Evolutionary conservation across 2,888 invertebrate species (phyloP).

Genomic region (Ecliptopera silaceata): DNA sequence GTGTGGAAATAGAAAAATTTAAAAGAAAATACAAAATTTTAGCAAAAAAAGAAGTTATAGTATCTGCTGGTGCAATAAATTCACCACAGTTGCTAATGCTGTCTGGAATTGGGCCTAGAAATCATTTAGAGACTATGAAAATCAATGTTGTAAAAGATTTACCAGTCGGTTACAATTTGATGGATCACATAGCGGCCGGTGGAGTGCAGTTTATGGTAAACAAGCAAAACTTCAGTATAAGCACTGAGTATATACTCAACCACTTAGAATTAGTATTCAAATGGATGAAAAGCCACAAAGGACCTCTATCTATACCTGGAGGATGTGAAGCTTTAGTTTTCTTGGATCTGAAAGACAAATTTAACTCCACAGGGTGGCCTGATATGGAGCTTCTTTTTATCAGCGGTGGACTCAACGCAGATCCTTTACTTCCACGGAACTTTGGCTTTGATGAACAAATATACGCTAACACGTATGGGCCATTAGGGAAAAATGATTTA

Average conservation of each 20-base stretch:
- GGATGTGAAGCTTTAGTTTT: constrained; percentile 87
- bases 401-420: constrained; percentile 78
- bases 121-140: constrained; percentile 80
- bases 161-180: constrained; percentile 86
- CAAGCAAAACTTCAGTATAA: constrained; percentile 58
- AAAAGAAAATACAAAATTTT: constrained; percentile 77
- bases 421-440: constrained; percentile 71
- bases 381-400: constrained; percentile 86
- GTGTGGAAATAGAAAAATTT: constrained; percentile 83
- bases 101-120: constrained; percentile 88
- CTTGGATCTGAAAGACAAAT: constrained; percentile 83
- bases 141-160: constrained; percentile 82
- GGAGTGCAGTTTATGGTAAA: constrained; percentile 83
- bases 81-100: constrained; percentile 91
- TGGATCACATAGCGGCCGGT: constrained; percentile 87
- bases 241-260: constrained; percentile 63
- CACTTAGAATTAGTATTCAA: constrained; percentile 74
- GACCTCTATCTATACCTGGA: constrained; percentile 85
- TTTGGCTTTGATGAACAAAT: constrained; percentile 81
- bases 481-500: constrained; percentile 64
- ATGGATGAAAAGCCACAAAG: constrained; percentile 79
- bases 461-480: constrained; percentile 64
- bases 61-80: constrained; percentile 90
- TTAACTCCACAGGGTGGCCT: constrained; percentile 81
- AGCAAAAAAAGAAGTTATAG: constrained; percentile 88